Evolutionary conservation across 2,888 invertebrate genomes (phyloP), one percentile per base, ranked within the genome.

Genomic region (Seladonia tumulorum): DNA sequence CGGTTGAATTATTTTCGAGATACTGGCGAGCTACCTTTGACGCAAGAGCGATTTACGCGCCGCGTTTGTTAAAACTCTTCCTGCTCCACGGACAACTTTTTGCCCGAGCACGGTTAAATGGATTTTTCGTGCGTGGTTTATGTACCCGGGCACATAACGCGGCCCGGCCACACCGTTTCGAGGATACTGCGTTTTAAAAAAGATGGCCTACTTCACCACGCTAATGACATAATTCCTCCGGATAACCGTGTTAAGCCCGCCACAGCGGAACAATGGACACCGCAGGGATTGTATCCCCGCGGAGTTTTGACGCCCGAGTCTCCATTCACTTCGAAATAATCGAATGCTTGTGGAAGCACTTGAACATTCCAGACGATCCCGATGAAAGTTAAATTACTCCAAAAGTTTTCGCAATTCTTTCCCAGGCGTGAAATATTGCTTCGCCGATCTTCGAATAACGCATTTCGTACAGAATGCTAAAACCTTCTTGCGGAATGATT

Each of bases 161-260:
- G n/a, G 14, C 45, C 22, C 8, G 16, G 49, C n/a, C 47, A 57
- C 47, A 16, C 68, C 29, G 82, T 60, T 73, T 74, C 82, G 68
- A 84, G 77, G 74, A 77, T 82, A 14, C n/a, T 25, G 4, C 22
- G 76, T 49, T 79, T 79, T 22, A 72, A 72, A 70, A 85, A 85
- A 72, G 83, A 85, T 84, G 80, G 42, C 85, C 81, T 76, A 84
- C 76, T 85, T 85, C 79, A n/a, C 35, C 76, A 73, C 60, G 49
- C 76, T 76, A 84, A 85, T 66, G 80, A 81, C 80, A 84, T 85
- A 84, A 84, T 85, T 85, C 80, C 68, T 76, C 76, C 68, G 45
- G 73, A 82, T 84, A 85, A 84, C 47, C 74, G 76, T 60, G 85
- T 39, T 76, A 73, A 49, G n/a, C 63, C 16, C n/a, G 18, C 18